Evolutionary conservation across 2,888 invertebrate genomes (phyloP).

Genomic region (Hoplodrina ambigua): DNA sequence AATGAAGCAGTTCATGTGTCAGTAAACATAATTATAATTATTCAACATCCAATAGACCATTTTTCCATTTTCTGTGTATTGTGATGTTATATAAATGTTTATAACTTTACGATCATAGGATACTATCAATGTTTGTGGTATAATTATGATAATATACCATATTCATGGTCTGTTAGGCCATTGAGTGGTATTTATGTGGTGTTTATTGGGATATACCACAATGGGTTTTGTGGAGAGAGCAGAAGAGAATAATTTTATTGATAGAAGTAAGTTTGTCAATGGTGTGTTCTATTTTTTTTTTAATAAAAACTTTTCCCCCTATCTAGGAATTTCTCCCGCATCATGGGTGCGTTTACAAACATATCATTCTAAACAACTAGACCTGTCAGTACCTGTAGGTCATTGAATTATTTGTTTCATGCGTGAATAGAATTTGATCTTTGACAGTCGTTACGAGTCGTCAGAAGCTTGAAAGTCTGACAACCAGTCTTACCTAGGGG

Average conservation of each 20-base stretch:
- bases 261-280: not conserved
- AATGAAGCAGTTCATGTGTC: not conserved
- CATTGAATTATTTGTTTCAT: not conserved
- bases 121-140: not conserved
- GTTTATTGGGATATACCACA: slow-evolving; percentile 8
- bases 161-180: not conserved
- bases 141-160: slow-evolving; percentile 12
- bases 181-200: slow-evolving; percentile 5
- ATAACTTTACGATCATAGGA: not conserved
- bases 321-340: not conserved
- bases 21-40: not conserved
- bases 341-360: no score
- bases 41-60: not conserved
- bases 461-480: no score
- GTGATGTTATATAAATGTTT: slow-evolving; percentile 23
- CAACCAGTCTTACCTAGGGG: no score
- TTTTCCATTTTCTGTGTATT: slow-evolving; percentile 14
- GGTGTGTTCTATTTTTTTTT: no score
- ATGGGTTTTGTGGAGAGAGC: not conserved
- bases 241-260: not conserved
- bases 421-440: no score
- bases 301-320: no score
- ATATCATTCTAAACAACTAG: no score
- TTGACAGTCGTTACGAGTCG: no score
- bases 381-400: no score